phyloP scores from a whole-genome alignment of 2,113 vertebrate genomes.

The Atherinomorus stipes region DNA sequence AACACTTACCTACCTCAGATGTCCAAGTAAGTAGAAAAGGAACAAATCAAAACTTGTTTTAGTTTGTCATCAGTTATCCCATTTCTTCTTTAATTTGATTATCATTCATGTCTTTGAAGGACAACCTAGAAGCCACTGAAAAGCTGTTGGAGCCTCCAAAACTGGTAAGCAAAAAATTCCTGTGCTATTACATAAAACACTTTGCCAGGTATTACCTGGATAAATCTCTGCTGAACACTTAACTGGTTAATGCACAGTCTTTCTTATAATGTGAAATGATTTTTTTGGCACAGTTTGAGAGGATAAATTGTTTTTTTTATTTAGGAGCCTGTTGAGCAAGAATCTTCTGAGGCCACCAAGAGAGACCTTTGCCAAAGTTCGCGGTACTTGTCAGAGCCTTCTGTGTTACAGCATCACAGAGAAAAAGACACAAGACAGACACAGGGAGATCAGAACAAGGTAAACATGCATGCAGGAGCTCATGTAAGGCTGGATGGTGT shows the following conservation, averaged over 20 bases:
- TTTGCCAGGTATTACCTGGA: not conserved
- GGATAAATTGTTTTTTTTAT: constrained; percentile 34
- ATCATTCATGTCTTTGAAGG: constrained; percentile 66
- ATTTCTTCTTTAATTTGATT: not conserved
- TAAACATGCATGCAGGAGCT: constrained; percentile 22
- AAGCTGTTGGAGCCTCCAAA: constrained; percentile 82
- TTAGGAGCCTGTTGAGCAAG: constrained; percentile 66
- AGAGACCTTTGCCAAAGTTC: constrained; percentile 58
- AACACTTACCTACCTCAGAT: constrained; percentile 55
- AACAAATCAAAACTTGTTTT: not conserved
- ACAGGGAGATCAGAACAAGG: constrained; percentile 65
- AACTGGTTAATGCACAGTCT: not conserved
- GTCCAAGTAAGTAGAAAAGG: constrained; percentile 73
- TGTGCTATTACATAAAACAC: constrained; percentile 2
- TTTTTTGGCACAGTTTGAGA: not conserved
- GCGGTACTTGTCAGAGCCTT: constrained; percentile 77
- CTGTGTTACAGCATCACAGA: constrained; percentile 75
- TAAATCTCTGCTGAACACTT: not conserved
- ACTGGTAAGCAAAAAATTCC: constrained; percentile 67
- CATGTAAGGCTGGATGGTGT: not conserved
- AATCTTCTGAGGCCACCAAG: constrained; percentile 26
- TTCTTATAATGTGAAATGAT: not conserved
- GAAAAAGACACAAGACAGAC: constrained; percentile 72
- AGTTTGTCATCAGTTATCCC: not conserved
- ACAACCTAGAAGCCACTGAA: constrained; percentile 85